Conservation (phyloP, 2,113 vertebrate species). For the Columba janthina region DNA sequence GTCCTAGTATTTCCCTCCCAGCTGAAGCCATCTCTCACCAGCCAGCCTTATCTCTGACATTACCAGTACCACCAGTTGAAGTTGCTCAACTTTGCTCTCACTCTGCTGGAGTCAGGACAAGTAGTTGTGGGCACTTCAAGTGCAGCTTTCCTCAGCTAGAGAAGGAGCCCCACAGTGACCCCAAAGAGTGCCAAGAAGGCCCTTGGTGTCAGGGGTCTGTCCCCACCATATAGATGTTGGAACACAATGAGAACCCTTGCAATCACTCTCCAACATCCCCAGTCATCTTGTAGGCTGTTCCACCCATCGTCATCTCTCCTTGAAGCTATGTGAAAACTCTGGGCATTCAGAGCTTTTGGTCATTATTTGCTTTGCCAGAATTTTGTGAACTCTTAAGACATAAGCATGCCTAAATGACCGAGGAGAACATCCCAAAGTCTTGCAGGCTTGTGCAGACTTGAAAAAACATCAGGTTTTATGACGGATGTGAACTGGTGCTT, state of each 20-base stretch:
- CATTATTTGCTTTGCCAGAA: background rate
- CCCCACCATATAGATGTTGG: background rate
- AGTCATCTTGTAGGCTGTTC: background rate
- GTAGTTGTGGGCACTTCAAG: background rate
- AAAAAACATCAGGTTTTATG: background rate
- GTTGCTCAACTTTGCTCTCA: background rate
- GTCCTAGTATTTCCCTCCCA: background rate
- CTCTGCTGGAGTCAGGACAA: background rate
- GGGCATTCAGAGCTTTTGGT: background rate
- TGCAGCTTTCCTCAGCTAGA: background rate
- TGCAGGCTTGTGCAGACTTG: background rate
- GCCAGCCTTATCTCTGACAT: background rate
- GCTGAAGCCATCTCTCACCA: background rate
- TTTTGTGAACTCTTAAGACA: background rate
- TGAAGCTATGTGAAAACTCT: background rate
- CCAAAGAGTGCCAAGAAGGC: background rate
- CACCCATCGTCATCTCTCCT: background rate
- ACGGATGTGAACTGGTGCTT: background rate
- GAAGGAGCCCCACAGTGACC: background rate
- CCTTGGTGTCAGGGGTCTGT: background rate
- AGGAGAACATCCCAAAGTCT: background rate
- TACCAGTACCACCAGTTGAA: background rate
- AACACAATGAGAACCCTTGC: background rate
- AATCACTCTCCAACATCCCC: background rate
- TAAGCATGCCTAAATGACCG: background rate